Conservation (phyloP, 64 coral and sea anemone species). For the Actinia equina region DNA sequence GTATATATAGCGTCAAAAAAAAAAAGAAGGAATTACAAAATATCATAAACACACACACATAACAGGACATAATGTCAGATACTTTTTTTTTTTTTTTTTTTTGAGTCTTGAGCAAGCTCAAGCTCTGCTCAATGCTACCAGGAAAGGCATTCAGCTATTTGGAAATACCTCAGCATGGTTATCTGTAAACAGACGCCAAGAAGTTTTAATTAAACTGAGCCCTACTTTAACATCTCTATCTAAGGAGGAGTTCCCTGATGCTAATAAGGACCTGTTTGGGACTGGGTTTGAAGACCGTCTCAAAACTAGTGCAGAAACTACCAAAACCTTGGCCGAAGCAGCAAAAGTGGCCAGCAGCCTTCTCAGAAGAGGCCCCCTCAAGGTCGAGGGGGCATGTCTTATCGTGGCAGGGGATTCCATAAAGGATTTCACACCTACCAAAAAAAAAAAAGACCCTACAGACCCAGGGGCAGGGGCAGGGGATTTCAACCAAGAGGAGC, state of each 20-base stretch:
- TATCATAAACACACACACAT: too few species aligned
- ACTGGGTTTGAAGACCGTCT: conserved; percentile 14
- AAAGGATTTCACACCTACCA: neutral
- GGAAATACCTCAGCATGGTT: neutral
- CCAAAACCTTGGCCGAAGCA: conserved; percentile 15
- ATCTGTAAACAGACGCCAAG: neutral
- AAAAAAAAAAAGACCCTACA: neutral
- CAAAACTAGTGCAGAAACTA: conserved; percentile 13
- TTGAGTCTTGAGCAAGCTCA: neutral
- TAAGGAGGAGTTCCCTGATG: conserved; percentile 26
- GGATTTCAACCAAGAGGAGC: neutral
- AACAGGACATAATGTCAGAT: too few species aligned
- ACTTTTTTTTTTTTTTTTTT: neutral
- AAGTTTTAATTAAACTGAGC: conserved; percentile 29
- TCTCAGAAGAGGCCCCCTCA: conserved; percentile 19
- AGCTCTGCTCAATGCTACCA: neutral
- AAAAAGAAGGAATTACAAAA: too few species aligned
- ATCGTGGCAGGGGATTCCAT: conserved; percentile 17
- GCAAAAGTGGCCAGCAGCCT: conserved; percentile 19
- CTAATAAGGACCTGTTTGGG: conserved; percentile 18
- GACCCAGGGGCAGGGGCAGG: neutral
- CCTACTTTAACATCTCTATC: conserved; percentile 7
- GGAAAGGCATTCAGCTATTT: neutral
- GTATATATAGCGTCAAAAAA: too few species aligned
- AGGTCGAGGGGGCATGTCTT: neutral